Evolutionary conservation across 2,113 vertebrate genomes (phyloP).

Genomic region (Nannobrachium achirus): DNA sequence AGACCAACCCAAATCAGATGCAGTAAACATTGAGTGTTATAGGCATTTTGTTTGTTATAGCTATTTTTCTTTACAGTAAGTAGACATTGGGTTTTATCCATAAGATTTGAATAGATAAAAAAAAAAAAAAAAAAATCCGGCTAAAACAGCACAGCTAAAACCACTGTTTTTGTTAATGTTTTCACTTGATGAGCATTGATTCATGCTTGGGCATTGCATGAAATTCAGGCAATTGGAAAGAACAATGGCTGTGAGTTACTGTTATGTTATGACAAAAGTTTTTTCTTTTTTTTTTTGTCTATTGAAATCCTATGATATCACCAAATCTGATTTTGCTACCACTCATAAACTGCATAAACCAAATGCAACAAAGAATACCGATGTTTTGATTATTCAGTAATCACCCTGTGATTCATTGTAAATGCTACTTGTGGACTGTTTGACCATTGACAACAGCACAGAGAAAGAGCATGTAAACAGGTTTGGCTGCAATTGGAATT

Average conservation of each 20-base stretch:
- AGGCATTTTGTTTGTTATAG: no score
- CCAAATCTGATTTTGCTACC: neutral
- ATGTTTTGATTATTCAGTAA: slow-evolving; percentile 23
- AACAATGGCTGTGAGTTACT: no score
- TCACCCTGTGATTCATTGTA: slow-evolving; percentile 14
- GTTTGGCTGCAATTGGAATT: slow-evolving; percentile 33
- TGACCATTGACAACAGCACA: slow-evolving; percentile 34
- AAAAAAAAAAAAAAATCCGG: no score
- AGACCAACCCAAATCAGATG: neutral
- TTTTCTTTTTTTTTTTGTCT: no score
- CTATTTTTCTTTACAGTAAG: no score
- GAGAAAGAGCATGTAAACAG: slow-evolving; percentile 39
- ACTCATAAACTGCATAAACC: neutral
- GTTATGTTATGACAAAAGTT: no score
- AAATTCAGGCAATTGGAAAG: no score
- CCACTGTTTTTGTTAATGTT: neutral
- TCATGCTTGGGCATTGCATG: no score
- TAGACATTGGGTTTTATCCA: no score
- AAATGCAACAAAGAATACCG: slow-evolving; percentile 10
- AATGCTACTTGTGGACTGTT: slow-evolving; percentile 56
- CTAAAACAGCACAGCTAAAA: neutral
- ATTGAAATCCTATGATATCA: neutral
- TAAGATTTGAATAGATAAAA: no score
- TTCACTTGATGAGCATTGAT: no score
- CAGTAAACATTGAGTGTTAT: neutral